Percentiles rank a stretch among this genome's conserved stretches.
Conservation (phyloP, 1,140 invertebrate species). For the Hirudo medicinalis region DNA sequence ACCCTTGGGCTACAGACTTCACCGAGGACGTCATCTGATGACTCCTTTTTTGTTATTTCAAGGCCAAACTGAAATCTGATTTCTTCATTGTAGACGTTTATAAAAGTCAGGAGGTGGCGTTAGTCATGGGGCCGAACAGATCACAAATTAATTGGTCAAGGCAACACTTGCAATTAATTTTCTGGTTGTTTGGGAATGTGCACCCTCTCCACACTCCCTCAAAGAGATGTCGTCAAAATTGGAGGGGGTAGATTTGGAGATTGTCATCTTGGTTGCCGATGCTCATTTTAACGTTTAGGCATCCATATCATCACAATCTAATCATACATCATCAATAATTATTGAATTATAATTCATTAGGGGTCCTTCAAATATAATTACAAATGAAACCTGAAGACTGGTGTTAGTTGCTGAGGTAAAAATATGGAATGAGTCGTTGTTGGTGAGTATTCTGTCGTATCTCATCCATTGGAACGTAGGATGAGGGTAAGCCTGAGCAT, state of each 20-base stretch:
- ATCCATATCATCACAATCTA: neutral
- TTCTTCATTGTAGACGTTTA: no score
- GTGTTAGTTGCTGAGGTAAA: slow-evolving; percentile 18
- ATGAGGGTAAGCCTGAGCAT: slow-evolving; percentile 75
- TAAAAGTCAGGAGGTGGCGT: no score
- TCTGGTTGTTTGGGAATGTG: no score
- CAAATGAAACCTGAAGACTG: slow-evolving; percentile 18
- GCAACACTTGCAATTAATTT: no score
- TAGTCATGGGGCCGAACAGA: no score
- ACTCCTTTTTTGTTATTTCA: no score
- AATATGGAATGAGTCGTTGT: slow-evolving; percentile 21
- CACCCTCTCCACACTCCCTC: no score
- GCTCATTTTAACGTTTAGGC: neutral
- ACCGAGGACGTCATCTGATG: no score
- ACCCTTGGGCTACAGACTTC: no score
- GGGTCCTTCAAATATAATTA: neutral
- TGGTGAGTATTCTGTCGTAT: neutral
- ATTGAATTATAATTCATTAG: neutral
- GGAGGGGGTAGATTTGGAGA: neutral
- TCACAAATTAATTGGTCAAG: no score
- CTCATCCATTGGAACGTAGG: slow-evolving; percentile 70
- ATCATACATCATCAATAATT: neutral
- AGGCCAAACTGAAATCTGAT: no score
- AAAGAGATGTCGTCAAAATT: no score
- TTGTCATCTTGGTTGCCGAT: neutral